These are phyloP conservation scores for Pithys albifrons DNA, from an alignment of 2,113 vertebrate species.

Conservation along the genomic window DNA sequence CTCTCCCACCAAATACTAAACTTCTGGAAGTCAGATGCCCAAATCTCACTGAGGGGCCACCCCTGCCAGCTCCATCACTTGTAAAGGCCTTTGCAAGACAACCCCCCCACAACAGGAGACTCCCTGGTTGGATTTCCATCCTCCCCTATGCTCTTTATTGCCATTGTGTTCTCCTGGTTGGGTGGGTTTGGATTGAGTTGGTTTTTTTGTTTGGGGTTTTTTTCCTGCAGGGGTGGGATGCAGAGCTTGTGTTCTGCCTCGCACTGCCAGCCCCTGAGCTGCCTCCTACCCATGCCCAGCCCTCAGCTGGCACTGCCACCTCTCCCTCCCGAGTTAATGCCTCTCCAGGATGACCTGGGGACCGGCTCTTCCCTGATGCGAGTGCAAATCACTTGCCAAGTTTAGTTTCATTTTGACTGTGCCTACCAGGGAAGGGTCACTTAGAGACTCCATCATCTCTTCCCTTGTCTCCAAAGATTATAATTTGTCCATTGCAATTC, in stretches of 20 bases:
- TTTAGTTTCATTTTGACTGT: slow-evolving; percentile 32
- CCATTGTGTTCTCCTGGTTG: background rate
- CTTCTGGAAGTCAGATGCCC: background rate
- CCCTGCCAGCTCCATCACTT: fast-evolving
- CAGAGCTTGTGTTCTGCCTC: background rate
- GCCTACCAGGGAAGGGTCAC: slow-evolving; percentile 62
- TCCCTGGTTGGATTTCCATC: background rate
- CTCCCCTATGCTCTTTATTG: background rate
- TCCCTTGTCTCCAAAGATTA: slow-evolving; percentile 45
- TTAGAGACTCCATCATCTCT: slow-evolving; percentile 29
- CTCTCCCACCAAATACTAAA: background rate
- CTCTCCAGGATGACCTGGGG: slow-evolving; percentile 14
- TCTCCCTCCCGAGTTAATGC: background rate
- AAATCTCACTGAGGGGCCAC: background rate
- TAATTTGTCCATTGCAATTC: slow-evolving; percentile 59
- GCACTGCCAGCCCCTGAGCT: slow-evolving; percentile 25
- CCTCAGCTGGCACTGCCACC: background rate
- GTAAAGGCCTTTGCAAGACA: background rate
- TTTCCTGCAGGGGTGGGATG: background rate
- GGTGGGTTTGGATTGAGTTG: background rate
- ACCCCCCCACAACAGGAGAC: background rate
- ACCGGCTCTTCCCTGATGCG: background rate
- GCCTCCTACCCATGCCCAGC: slow-evolving; percentile 13
- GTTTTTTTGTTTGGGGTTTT: background rate
- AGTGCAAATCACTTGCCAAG: slow-evolving; percentile 45